Evolutionary conservation across 37 sponge, comb jelly and placozoan genomes (phyloP).

Genomic region (Geodia barretti): DNA sequence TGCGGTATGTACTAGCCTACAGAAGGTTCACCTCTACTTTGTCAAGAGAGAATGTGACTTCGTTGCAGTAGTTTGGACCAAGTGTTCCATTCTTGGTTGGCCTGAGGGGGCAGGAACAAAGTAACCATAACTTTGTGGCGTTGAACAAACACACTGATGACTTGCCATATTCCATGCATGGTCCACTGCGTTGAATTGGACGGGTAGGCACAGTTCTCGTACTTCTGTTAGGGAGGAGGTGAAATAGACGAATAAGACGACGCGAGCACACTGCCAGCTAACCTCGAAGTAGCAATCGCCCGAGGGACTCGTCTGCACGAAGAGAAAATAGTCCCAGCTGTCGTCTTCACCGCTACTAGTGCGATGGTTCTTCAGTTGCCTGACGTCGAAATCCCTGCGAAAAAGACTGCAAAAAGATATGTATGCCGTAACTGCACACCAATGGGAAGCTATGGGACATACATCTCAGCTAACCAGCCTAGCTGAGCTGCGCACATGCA

Average conservation of each 20-base stretch:
- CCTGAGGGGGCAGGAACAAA: conserved; percentile 2
- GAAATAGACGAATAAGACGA: too few species aligned
- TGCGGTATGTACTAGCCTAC: not conserved
- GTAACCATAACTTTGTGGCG: not conserved
- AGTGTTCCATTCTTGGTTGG: conserved; percentile 24
- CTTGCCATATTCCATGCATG: conserved; percentile 65
- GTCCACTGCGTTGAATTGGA: conserved; percentile 40
- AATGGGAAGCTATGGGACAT: too few species aligned
- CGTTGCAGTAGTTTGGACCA: conserved; percentile 43
- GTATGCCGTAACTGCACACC: too few species aligned
- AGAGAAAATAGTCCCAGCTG: conserved; percentile 49
- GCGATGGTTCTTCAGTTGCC: too few species aligned
- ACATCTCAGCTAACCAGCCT: too few species aligned
- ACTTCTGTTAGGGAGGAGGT: not conserved
- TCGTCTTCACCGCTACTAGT: not conserved
- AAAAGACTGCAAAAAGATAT: too few species aligned
- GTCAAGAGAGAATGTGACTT: conserved; percentile 12
- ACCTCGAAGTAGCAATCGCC: conserved; percentile 33
- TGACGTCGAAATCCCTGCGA: too few species aligned
- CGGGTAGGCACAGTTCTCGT: conserved; percentile 18
- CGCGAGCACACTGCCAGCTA: too few species aligned
- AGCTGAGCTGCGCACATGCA: too few species aligned
- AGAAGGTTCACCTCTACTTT: conserved; percentile 7
- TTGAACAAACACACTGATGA: not conserved
- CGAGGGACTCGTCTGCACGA: conserved; percentile 47